Evolutionary conservation across 2,888 invertebrate species (phyloP).

Genomic region (Luffia ferchaultella): DNA sequence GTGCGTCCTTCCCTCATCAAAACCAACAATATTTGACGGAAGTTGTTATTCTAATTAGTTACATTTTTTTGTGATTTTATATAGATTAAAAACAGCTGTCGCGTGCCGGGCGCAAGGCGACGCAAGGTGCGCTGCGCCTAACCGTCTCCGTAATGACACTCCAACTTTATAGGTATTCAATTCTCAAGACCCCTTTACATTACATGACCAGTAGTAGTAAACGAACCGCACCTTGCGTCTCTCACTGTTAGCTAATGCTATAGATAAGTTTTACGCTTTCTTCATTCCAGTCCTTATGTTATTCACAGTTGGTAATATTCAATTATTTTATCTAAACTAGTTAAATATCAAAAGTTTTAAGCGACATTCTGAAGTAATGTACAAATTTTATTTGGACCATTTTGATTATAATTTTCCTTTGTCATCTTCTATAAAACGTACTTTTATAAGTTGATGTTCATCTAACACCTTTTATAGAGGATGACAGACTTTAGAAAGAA

Average conservation of each 20-base stretch:
- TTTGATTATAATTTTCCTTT: too few species aligned
- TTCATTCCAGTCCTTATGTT: background rate
- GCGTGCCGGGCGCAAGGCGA: constrained; percentile 37
- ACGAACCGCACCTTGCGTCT: constrained; percentile 7
- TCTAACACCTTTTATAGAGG: too few species aligned
- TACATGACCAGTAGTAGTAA: constrained; percentile 9
- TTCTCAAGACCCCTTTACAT: constrained; percentile 7
- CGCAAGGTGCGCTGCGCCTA: constrained; percentile 49
- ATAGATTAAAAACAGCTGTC: constrained; percentile 39
- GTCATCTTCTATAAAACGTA: too few species aligned
- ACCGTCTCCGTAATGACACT: constrained; percentile 33
- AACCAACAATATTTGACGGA: constrained; percentile 16
- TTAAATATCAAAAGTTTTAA: too few species aligned
- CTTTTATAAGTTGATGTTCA: too few species aligned
- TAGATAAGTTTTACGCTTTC: background rate
- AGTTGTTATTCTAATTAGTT: constrained; percentile 4
- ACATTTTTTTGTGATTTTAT: constrained; percentile 23
- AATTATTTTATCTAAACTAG: too few species aligned
- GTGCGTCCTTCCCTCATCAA: constrained; percentile 28
- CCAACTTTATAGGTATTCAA: background rate
- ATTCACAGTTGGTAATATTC: too few species aligned
- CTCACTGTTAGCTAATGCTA: background rate
- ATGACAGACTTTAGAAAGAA: too few species aligned
- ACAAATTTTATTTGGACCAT: too few species aligned
- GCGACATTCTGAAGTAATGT: too few species aligned